Evolutionary conservation across 2,797 vertebrate species (phyloP).

Genomic region (Enteromius radiatus): DNA sequence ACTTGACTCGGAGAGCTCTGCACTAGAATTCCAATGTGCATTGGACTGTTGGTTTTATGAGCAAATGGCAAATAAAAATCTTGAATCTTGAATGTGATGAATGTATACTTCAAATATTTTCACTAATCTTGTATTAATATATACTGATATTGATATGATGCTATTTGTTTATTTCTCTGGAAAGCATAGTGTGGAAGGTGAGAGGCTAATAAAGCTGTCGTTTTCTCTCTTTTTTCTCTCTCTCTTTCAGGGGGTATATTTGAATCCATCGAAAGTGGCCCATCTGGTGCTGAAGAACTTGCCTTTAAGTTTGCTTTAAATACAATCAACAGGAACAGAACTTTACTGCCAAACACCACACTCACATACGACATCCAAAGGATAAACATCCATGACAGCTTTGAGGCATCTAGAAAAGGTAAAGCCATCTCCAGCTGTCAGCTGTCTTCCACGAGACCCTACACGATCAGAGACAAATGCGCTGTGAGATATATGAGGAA

Average conservation of each 20-base stretch:
- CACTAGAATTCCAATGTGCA: too few relatives aligned
- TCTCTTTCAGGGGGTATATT: constrained; percentile 91
- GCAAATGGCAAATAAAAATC: too few relatives aligned
- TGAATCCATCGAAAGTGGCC: constrained; percentile 95
- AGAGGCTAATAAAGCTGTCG: not conserved
- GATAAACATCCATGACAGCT: constrained; percentile 99
- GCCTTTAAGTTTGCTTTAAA: constrained; percentile 99
- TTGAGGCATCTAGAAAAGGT: constrained; percentile 99
- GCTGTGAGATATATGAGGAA: not conserved
- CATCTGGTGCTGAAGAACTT: constrained; percentile 96
- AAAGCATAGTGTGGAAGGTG: not conserved
- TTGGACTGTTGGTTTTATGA: too few relatives aligned
- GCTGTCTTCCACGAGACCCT: not conserved
- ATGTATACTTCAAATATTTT: not conserved
- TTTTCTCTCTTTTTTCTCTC: constrained; percentile 16
- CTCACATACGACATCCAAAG: constrained; percentile 98
- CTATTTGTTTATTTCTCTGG: not conserved
- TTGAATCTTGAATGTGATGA: not conserved
- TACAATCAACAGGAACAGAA: constrained; percentile 99
- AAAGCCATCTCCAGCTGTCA: constrained; percentile 51
- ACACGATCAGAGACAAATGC: not conserved
- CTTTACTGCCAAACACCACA: constrained; percentile 97
- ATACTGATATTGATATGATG: not conserved
- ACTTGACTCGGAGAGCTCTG: too few relatives aligned
- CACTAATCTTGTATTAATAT: not conserved